Percentiles rank a stretch among this genome's conserved stretches.
Evolutionary conservation across 2,797 vertebrate genomes (phyloP).

Genomic region (Hemitrygon akajei): DNA sequence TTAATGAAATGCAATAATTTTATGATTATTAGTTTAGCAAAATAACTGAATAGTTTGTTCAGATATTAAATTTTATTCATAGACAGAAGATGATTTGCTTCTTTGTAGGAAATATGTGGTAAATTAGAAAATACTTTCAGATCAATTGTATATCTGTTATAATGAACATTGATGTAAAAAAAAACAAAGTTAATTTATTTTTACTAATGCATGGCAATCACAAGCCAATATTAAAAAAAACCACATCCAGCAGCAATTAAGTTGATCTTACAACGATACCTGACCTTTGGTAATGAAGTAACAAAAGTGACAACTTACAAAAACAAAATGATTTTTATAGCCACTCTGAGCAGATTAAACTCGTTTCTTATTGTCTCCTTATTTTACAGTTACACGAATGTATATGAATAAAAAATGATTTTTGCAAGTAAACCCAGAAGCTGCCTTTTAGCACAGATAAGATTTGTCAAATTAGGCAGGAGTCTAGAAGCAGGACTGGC

Average conservation of each 20-base stretch:
- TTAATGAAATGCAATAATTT: conserved; percentile 31
- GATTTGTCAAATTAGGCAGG: not conserved
- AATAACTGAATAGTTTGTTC: not conserved
- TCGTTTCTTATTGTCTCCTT: not conserved
- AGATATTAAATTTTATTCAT: not conserved
- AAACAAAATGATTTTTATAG: not conserved
- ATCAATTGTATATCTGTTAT: conserved; percentile 3
- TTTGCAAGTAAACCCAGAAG: not conserved
- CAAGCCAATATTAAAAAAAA: conserved; percentile 56
- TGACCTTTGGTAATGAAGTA: conserved; percentile 39
- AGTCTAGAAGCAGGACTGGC: not conserved
- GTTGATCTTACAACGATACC: conserved; percentile 55
- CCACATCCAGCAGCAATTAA: conserved; percentile 59
- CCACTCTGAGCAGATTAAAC: not conserved
- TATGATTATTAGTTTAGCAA: conserved; percentile 15
- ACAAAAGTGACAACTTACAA: not conserved
- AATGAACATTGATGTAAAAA: conserved; percentile 9
- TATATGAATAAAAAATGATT: not conserved
- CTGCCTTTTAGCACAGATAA: not conserved
- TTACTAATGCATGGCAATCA: conserved; percentile 21
- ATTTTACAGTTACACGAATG: not conserved
- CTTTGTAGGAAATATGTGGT: not conserved
- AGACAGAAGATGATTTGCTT: not conserved
- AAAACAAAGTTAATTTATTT: not conserved
- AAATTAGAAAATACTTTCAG: conserved; percentile 19